Base-by-base conservation (phyloP, 2,113 vertebrate genomes). In the Jaculus jaculus region DNA sequence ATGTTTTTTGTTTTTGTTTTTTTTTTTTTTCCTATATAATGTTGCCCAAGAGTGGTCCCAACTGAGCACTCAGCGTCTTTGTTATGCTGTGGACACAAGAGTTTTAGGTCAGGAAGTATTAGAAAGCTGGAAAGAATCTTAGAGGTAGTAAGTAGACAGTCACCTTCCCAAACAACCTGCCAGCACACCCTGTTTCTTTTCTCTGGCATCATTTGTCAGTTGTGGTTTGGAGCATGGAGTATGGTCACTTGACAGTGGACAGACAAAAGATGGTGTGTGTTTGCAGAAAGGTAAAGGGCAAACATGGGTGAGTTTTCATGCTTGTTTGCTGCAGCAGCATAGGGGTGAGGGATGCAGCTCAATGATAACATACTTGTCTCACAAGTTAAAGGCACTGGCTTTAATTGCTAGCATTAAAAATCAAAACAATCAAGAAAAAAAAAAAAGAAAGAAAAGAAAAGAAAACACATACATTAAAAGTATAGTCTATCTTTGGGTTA, bases 1-100 rank as follows among this genome's bases (percentile, higher is more conserved):
- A 72, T 26, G n/a, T 72, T 60, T 60, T 91, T 91, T 87, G 23
- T 85, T 87, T 86, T 42, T n/a, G n/a, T n/a, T n/a, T n/a, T 72
- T 60, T n/a, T 91, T 91, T 87, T 23, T 85, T 87, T 86, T 42
- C 30, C 32, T 90, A 23, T 13, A 42, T 17, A 34, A 2, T 32
- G 0, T 73, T 84, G 42, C 71, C 18, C 28, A 34, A 88, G 34
- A 89, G 34, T 83, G 23, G 72, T 58, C 26, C 0, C 1, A 24
- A 68, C 13, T 0, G 1, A 12, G 75, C 32, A 60, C 9, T 11
- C 69, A 11, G 3, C 15, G 80, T 26, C 51, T 91, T 12, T 7
- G 26, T n/a, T 24, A 3, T 5, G 37, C 47, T 68, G 15, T 30
- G 2, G 2, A 68, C 34, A 68, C 71, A 79, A 77, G 21, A 11